Conservation (phyloP, 2,888 invertebrate genomes). For the Boloria selene region DNA sequence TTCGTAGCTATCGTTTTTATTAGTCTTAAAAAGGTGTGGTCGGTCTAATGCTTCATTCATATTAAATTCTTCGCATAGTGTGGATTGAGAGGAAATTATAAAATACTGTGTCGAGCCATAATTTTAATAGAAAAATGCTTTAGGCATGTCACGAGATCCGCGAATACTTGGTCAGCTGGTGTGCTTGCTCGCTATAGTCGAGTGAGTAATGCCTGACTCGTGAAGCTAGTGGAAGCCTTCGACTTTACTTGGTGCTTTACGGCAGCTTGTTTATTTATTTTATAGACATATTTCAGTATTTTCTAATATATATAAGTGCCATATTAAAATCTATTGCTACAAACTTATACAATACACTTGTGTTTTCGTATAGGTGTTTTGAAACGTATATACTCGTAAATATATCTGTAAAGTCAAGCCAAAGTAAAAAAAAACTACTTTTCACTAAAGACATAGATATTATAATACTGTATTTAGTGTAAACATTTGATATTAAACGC, state of each 20-base stretch:
- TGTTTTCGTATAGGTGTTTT: no score
- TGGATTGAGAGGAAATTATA: slow-evolving; percentile 30
- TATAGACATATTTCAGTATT: no score
- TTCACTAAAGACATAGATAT: no score
- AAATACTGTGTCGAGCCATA: slow-evolving; percentile 32
- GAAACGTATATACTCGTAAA: no score
- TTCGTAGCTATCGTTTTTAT: not conserved
- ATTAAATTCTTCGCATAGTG: slow-evolving; percentile 21
- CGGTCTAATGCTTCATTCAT: slow-evolving; percentile 20
- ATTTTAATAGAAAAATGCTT: slow-evolving; percentile 30
- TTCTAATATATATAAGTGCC: no score
- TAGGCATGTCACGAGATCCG: slow-evolving; percentile 11
- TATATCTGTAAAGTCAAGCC: no score
- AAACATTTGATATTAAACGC: no score
- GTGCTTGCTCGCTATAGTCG: not conserved
- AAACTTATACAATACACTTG: no score
- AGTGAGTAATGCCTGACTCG: not conserved
- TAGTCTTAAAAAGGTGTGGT: slow-evolving; percentile 8
- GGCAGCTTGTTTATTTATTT: no score
- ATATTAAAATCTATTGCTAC: no score
- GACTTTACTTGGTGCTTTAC: not conserved
- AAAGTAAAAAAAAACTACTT: no score
- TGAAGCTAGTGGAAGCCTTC: not conserved
- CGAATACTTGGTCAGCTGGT: not conserved
- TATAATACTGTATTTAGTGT: no score